A percentile compares a stretch with the other conserved stretches of the same genome.
These are phyloP conservation scores for Columba livia DNA, from an alignment of 2,113 vertebrate genomes.

Conservation along the genomic window DNA sequence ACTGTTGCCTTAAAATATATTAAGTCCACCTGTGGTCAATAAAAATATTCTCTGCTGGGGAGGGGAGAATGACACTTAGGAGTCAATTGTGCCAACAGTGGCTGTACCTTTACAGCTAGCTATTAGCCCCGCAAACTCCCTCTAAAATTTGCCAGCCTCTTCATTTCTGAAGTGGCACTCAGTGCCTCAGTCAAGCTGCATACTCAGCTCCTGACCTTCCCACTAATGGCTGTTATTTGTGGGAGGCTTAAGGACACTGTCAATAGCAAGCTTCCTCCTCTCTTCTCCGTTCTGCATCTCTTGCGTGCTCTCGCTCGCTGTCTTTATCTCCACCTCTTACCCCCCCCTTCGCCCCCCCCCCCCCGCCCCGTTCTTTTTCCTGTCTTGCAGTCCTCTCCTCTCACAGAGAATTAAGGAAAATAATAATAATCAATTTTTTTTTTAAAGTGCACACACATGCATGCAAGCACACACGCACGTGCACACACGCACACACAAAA, in stretches of 20 bases:
- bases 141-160: conserved; percentile 93
- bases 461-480: not conserved
- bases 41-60: conserved; percentile 76
- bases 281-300: conserved; percentile 74
- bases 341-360: not conserved
- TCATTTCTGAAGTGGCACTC: conserved; percentile 96
- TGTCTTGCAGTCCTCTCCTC: conserved; percentile 68
- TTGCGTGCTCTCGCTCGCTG: conserved; percentile 61
- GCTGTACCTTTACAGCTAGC: conserved; percentile 82
- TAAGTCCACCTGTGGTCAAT: conserved; percentile 83
- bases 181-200: conserved; percentile 92
- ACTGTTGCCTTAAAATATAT: conserved; percentile 82
- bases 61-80: conserved; percentile 64
- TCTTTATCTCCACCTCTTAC: conserved; percentile 69
- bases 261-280: conserved; percentile 86
- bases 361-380: not conserved
- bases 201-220: conserved; percentile 93
- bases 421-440: too few species aligned
- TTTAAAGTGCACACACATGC: not conserved
- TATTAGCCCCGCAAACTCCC: conserved; percentile 83
- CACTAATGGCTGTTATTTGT: conserved; percentile 98
- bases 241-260: conserved; percentile 92
- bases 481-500: conserved; percentile 50
- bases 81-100: conserved; percentile 81
- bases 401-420: conserved; percentile 12